A percentile compares a stretch with the other conserved stretches of the same genome.
These are phyloP conservation scores for Chloebia gouldiae DNA, from an alignment of 2,113 vertebrate genomes.

Conservation along the genomic window DNA sequence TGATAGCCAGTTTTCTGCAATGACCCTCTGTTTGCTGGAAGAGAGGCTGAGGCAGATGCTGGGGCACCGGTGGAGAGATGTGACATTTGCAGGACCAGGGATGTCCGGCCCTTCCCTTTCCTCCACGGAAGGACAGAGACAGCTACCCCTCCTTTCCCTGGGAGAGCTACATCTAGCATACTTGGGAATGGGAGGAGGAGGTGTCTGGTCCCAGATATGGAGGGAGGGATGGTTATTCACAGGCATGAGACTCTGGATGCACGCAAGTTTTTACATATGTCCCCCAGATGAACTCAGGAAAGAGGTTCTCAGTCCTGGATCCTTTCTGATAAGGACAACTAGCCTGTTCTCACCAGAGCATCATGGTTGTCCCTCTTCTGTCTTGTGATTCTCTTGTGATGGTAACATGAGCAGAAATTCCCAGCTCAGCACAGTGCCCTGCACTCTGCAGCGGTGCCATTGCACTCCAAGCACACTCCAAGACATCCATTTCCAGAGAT, in stretches of 20 bases:
- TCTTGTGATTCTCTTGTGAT: conserved; percentile 25
- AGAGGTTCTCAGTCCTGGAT: neutral
- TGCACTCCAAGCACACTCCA: fast-evolving
- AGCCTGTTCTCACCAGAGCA: neutral
- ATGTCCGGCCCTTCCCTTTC: neutral
- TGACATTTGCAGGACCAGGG: neutral
- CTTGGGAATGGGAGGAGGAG: neutral
- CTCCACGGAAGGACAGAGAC: neutral
- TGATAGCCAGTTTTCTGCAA: neutral
- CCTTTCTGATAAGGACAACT: neutral
- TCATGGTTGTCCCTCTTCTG: neutral
- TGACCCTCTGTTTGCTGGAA: neutral
- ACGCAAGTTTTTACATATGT: conserved; percentile 7
- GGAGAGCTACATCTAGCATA: neutral
- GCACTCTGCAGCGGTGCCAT: fast-evolving
- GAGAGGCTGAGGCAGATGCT: neutral
- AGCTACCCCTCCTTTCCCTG: neutral
- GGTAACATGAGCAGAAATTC: conserved; percentile 4
- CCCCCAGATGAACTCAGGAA: conserved; percentile 3
- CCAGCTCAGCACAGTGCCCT: neutral
- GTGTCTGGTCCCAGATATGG: neutral
- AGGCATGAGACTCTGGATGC: neutral
- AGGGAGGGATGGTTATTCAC: neutral
- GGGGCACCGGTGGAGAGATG: neutral
- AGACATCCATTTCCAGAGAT: neutral